Conservation (phyloP, 2,113 vertebrate species). For the Zosterops pallidus region DNA sequence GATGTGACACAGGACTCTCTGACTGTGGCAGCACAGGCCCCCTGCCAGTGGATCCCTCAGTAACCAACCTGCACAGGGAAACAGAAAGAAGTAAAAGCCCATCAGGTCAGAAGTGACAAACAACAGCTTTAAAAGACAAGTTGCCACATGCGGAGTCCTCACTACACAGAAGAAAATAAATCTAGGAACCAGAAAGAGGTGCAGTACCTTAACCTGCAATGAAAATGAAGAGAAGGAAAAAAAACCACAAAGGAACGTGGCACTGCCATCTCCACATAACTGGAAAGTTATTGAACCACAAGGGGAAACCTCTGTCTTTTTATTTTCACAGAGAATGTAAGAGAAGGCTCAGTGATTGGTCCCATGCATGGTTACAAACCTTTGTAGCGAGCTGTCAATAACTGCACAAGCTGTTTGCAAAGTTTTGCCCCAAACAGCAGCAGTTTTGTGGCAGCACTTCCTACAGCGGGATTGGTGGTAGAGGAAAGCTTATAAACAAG, state of each 20-base stretch:
- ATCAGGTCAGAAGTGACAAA: background rate
- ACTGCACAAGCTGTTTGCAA: slow-evolving; percentile 69
- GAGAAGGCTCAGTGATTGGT: background rate
- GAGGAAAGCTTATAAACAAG: slow-evolving; percentile 87
- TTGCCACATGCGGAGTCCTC: background rate
- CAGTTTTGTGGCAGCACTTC: slow-evolving; percentile 79
- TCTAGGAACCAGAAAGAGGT: background rate
- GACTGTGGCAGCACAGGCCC: background rate
- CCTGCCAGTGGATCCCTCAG: background rate
- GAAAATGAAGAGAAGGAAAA: background rate
- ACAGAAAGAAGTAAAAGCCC: background rate
- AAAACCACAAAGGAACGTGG: background rate
- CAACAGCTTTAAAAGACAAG: background rate
- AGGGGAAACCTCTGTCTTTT: background rate
- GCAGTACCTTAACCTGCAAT: background rate
- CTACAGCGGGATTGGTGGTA: slow-evolving; percentile 79
- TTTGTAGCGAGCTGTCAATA: slow-evolving; percentile 81
- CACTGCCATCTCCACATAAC: background rate
- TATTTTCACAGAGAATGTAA: background rate
- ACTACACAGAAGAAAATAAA: background rate
- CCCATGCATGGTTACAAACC: slow-evolving; percentile 70
- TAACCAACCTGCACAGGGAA: background rate
- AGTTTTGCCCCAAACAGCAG: slow-evolving; percentile 79
- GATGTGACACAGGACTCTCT: background rate
- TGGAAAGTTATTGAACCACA: background rate